Conservation (phyloP, 2,888 invertebrate species). For the Ernsta delagoae region DNA sequence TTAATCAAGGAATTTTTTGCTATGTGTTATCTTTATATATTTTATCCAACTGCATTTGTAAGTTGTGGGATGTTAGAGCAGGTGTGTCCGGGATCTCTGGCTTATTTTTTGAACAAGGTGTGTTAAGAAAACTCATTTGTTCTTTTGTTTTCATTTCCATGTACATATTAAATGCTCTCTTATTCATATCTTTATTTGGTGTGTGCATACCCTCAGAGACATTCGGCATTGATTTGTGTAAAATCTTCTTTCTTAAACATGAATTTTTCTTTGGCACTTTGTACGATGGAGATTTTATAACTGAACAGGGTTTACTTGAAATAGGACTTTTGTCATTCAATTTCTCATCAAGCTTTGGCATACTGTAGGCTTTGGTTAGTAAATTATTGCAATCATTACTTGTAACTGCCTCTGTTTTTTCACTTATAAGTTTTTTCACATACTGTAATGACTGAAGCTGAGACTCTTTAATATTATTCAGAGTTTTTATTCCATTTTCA, state of each 20-base stretch:
- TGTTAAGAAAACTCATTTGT: slow-evolving; percentile 69
- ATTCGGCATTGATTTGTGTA: slow-evolving; percentile 67
- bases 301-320: slow-evolving; percentile 53
- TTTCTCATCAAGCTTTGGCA: slow-evolving; percentile 43
- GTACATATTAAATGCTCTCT: slow-evolving; percentile 65
- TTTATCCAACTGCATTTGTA: slow-evolving; percentile 71
- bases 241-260: slow-evolving; percentile 63
- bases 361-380: slow-evolving; percentile 46
- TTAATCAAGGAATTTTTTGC: neutral
- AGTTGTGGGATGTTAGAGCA: slow-evolving; percentile 65
- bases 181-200: slow-evolving; percentile 56
- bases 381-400: slow-evolving; percentile 49
- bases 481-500: slow-evolving; percentile 55
- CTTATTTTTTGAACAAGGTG: slow-evolving; percentile 58
- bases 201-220: slow-evolving; percentile 51
- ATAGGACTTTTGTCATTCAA: slow-evolving; percentile 46
- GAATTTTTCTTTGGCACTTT: slow-evolving; percentile 70
- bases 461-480: slow-evolving; percentile 59
- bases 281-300: slow-evolving; percentile 69
- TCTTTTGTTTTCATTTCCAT: slow-evolving; percentile 74
- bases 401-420: slow-evolving; percentile 43
- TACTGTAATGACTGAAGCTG: slow-evolving; percentile 59
- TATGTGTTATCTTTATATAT: slow-evolving; percentile 57
- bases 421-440: slow-evolving; percentile 59
- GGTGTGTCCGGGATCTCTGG: slow-evolving; percentile 60